These are phyloP conservation scores for Manis crassicaudata DNA, from an alignment of 2,797 vertebrate genomes.

Conservation along the genomic window DNA sequence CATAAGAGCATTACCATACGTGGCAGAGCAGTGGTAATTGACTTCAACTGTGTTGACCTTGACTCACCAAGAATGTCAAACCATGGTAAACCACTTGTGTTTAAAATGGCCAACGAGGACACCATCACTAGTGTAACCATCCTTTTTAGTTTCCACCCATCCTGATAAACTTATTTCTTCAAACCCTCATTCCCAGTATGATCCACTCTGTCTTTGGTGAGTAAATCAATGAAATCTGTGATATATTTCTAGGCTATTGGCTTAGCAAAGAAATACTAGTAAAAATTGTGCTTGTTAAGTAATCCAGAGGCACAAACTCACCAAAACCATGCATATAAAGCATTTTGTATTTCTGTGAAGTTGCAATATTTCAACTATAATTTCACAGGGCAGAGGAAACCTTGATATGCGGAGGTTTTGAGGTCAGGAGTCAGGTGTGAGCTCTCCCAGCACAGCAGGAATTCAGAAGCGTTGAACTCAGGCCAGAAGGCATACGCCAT, in stretches of 20 bases:
- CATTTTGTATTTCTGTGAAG: background rate
- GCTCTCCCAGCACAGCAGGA: background rate
- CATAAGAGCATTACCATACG: rapidly evolving
- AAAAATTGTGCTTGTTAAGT: background rate
- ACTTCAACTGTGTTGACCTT: background rate
- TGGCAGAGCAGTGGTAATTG: background rate
- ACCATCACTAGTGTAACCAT: background rate
- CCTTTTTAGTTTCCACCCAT: background rate
- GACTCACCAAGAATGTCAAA: background rate
- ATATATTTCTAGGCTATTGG: background rate
- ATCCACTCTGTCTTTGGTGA: background rate
- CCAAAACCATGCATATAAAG: background rate
- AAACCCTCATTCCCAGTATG: background rate
- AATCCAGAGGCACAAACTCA: background rate
- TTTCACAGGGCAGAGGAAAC: background rate
- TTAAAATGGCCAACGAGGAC: background rate
- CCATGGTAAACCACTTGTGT: background rate
- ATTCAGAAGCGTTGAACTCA: background rate
- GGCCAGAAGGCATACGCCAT: background rate
- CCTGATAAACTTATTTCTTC: background rate
- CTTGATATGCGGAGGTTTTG: background rate
- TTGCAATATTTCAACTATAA: background rate
- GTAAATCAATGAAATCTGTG: background rate
- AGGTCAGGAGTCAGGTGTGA: background rate
- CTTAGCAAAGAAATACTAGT: background rate